Base-by-base conservation (phyloP, 1,140 invertebrate species). In the Listronotus bonariensis region DNA sequence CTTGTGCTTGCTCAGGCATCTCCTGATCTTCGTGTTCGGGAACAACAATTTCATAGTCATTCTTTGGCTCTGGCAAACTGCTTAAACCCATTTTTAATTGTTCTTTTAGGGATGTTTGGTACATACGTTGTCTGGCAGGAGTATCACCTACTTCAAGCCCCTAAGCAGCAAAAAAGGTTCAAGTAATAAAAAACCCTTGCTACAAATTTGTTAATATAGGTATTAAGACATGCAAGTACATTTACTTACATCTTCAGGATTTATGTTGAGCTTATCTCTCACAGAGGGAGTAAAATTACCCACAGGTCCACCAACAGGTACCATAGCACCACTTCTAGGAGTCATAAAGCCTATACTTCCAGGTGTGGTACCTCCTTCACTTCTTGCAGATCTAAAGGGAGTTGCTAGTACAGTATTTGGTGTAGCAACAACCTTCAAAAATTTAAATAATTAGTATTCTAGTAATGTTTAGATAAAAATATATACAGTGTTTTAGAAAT, bases 11-110 rank as follows among this genome's bases (percentile, higher is more conserved):
- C 34, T 81, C 81, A 3, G 82, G 82, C 17, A 63, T 12, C 59
- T 85, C 85, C 11, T 83, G 83, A 20, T 85, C 81, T 69, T 96
- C 92, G 40, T 92, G 87, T 65, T 97, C 93, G 0, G 95, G 94
- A 9, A 98, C 90, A 42, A 99, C 95, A 76, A 99, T 97, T 81
- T 99, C 97, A 81, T 97, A 99, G 80, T 99, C 97, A 79, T 99
- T 99, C 64, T 91, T 90, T 0, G 98, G 97, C 26, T 85, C 77
- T 5, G 97, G 98, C 57, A 99, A 80, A 9, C 88, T 80, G 34
- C 87, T 87, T 11, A 99, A 79, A 1, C 90, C 89, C 57, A 86
- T 84, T 45, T 86, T 85, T 9, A 99, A 82, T 43, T 92, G 87
- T 46, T 91, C 87, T 73, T 88, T 89, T 7, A 87, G 4, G 10